A percentile compares a stretch with the other conserved stretches of the same genome.
phyloP scores from a whole-genome alignment of 2,113 vertebrate species.

The Atherinomorus stipes region DNA sequence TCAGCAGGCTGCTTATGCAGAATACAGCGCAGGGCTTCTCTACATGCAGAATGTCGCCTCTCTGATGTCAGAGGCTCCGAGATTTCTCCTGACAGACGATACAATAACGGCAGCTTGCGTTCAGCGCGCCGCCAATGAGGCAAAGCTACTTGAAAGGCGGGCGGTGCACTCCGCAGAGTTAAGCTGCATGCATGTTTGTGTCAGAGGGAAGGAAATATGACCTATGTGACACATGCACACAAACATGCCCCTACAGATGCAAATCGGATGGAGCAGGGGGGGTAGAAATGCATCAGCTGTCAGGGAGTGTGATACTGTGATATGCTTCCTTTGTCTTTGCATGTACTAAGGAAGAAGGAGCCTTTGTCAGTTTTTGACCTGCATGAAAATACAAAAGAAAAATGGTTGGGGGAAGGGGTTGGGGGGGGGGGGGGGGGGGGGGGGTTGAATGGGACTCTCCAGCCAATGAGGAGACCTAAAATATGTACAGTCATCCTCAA shows the following conservation, averaged over 20 bases:
- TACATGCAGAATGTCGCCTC: constrained; percentile 1
- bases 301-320: constrained; percentile 26
- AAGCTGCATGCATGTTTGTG: constrained; percentile 11
- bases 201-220: constrained; percentile 17
- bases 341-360: background rate
- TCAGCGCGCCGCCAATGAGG: constrained; percentile 29
- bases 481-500: no score
- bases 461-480: no score
- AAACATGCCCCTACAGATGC: constrained; percentile 20
- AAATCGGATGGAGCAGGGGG: constrained; percentile 22
- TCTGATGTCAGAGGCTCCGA: background rate
- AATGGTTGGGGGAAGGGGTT: background rate
- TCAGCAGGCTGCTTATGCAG: no score
- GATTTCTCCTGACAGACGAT: constrained; percentile 17
- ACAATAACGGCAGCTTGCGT: constrained; percentile 11
- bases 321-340: background rate
- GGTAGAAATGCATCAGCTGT: constrained; percentile 16
- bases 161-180: background rate
- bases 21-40: background rate
- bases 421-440: no score
- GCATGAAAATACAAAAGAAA: background rate
- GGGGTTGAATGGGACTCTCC: no score
- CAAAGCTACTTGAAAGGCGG: constrained; percentile 34
- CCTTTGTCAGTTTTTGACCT: constrained; percentile 11
- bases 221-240: background rate